Evolutionary conservation across 2,797 vertebrate genomes (phyloP), one percentile per base, ranked within the genome.

Genomic region (Anguilla obscura): DNA sequence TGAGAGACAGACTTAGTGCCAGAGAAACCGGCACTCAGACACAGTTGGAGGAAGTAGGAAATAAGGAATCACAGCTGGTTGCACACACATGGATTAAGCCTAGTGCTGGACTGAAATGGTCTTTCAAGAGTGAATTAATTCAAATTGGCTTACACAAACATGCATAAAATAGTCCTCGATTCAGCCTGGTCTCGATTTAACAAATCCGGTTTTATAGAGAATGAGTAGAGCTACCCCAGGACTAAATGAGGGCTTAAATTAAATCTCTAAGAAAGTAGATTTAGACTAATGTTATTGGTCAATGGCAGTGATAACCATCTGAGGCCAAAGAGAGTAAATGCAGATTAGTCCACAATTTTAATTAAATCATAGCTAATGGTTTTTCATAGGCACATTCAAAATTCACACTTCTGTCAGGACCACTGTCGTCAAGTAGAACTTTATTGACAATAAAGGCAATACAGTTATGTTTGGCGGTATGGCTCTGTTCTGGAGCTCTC

Each of bases 381-480:
- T 69, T 69, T 69, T 69, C n/a, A 27, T 69, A 69, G n/a, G 63
- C 63, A n/a, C 5, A 69, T 69, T 69, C 63, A 69, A 66, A n/a
- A 24, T 24, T n/a, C n/a, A 27, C n/a, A 69, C 63, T n/a, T n/a
- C n/a, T n/a, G n/a, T n/a, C n/a, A n/a, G n/a, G n/a, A n/a, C n/a
- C n/a, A n/a, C n/a, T n/a, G n/a, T n/a, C n/a, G n/a, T n/a, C n/a
- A n/a, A n/a, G n/a, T n/a, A n/a, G n/a, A n/a, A n/a, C n/a, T n/a
- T n/a, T n/a, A n/a, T n/a, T n/a, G n/a, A n/a, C n/a, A n/a, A n/a
- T n/a, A n/a, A n/a, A n/a, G n/a, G n/a, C n/a, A n/a, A n/a, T n/a
- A n/a, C n/a, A n/a, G n/a, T n/a, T n/a, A n/a, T n/a, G n/a, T n/a
- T n/a, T n/a, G n/a, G n/a, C n/a, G n/a, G n/a, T n/a, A n/a, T n/a